Conservation (phyloP, 2,113 vertebrate genomes). For the Sinocyclocheilus anophthalmus region DNA sequence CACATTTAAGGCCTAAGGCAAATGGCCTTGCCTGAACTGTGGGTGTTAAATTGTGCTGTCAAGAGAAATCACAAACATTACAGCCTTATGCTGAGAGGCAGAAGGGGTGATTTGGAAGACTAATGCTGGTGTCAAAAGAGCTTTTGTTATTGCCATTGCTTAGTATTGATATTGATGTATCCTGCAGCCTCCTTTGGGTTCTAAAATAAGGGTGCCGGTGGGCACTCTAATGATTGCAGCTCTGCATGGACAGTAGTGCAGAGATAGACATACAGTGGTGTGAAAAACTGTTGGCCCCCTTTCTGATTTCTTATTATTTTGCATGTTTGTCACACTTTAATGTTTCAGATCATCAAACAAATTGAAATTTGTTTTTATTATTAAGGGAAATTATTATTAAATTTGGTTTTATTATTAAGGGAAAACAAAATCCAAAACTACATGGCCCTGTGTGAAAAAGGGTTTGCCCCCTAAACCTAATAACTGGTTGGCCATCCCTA, state of each 20-base stretch:
- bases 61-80: slow-evolving; percentile 60
- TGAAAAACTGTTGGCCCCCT: too few relatives aligned
- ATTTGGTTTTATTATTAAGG: too few relatives aligned
- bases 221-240: slow-evolving; percentile 48
- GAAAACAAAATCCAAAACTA: too few relatives aligned
- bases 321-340: too few relatives aligned
- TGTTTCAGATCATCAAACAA: too few relatives aligned
- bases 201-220: slow-evolving; percentile 32
- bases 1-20: slow-evolving; percentile 39
- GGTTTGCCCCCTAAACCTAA: too few relatives aligned
- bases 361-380: too few relatives aligned
- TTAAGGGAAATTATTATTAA: too few relatives aligned
- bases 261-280: slow-evolving; percentile 34
- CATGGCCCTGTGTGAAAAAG: too few relatives aligned
- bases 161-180: slow-evolving; percentile 60
- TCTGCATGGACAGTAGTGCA: slow-evolving; percentile 51
- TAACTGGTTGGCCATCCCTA: too few relatives aligned
- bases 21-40: slow-evolving; percentile 56
- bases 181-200: slow-evolving; percentile 50
- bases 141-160: slow-evolving; percentile 61
- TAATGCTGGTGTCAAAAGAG: slow-evolving; percentile 59
- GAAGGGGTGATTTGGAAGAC: slow-evolving; percentile 59
- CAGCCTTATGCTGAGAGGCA: slow-evolving; percentile 59
- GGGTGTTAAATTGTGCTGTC: slow-evolving; percentile 59
- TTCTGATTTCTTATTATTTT: too few relatives aligned